Conservation (phyloP, 2,888 invertebrate species). For the Ophion costatus region DNA sequence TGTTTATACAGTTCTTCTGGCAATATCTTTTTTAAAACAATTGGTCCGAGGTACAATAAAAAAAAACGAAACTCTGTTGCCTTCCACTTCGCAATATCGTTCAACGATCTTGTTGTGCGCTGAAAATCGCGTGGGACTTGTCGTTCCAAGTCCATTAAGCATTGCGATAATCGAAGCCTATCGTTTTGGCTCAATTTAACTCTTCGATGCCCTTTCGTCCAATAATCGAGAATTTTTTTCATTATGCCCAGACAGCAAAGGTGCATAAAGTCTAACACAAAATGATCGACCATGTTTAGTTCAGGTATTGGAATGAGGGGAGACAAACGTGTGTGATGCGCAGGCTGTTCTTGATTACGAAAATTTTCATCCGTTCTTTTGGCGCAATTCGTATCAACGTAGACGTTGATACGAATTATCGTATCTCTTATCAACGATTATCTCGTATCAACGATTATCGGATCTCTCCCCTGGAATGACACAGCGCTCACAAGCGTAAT, state of each 20-base stretch:
- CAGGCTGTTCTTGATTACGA: constrained; percentile 22
- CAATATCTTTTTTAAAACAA: constrained; percentile 63
- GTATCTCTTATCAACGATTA: no score
- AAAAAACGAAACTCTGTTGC: constrained; percentile 65
- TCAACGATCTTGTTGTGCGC: constrained; percentile 58
- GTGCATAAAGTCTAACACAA: constrained; percentile 63
- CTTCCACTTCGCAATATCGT: constrained; percentile 55
- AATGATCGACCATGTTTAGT: constrained; percentile 52
- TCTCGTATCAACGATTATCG: no score
- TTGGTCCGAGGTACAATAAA: constrained; percentile 67
- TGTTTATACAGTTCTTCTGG: constrained; percentile 46
- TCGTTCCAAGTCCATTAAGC: background rate
- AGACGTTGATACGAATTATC: no score
- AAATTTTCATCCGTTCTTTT: constrained; percentile 26
- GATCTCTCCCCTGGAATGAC: constrained; percentile 22
- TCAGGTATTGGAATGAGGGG: constrained; percentile 13
- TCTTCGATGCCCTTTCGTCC: background rate
- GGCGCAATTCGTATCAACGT: background rate
- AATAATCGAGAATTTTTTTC: constrained; percentile 14
- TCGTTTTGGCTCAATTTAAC: constrained; percentile 23
- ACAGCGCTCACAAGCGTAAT: constrained; percentile 48
- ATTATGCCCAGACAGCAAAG: constrained; percentile 2
- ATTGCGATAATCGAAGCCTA: background rate
- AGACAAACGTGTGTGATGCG: constrained; percentile 26
- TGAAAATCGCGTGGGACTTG: constrained; percentile 64